phyloP scores from a whole-genome alignment of 2,113 vertebrate species.

The Toxostoma redivivum region DNA sequence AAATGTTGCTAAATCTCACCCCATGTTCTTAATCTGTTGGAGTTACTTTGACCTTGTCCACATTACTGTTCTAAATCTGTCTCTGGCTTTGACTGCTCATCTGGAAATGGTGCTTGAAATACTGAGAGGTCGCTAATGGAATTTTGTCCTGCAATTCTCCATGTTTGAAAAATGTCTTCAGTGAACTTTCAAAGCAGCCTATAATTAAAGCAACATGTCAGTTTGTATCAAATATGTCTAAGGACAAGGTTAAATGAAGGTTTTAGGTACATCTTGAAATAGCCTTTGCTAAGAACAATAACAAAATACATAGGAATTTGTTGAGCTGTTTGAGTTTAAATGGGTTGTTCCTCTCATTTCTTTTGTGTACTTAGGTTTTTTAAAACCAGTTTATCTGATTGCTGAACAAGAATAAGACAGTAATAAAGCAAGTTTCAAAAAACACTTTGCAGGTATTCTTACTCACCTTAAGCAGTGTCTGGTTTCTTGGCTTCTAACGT shows the following conservation, averaged over 20 bases:
- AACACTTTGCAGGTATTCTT: background rate
- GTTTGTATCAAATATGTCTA: background rate
- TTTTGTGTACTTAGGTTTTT: background rate
- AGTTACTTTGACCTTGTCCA: background rate
- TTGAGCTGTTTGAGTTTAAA: background rate
- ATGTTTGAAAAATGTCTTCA: background rate
- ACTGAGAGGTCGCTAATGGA: conserved; percentile 13
- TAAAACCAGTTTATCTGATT: background rate
- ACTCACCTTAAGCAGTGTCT: background rate
- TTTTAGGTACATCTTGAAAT: background rate
- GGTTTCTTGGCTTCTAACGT: background rate
- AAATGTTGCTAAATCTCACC: background rate
- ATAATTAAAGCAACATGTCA: background rate
- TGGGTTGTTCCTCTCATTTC: background rate
- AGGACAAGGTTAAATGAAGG: background rate
- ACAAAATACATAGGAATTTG: background rate
- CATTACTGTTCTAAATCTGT: background rate
- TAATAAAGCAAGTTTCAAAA: background rate
- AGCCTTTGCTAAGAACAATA: background rate
- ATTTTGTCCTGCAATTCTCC: background rate
- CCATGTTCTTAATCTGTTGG: background rate
- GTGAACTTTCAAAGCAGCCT: background rate
- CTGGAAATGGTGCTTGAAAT: conserved; percentile 11
- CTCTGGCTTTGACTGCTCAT: background rate
- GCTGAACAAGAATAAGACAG: background rate